phyloP scores from a whole-genome alignment of 2,797 vertebrate genomes.

The Sorex maritimensis region DNA sequence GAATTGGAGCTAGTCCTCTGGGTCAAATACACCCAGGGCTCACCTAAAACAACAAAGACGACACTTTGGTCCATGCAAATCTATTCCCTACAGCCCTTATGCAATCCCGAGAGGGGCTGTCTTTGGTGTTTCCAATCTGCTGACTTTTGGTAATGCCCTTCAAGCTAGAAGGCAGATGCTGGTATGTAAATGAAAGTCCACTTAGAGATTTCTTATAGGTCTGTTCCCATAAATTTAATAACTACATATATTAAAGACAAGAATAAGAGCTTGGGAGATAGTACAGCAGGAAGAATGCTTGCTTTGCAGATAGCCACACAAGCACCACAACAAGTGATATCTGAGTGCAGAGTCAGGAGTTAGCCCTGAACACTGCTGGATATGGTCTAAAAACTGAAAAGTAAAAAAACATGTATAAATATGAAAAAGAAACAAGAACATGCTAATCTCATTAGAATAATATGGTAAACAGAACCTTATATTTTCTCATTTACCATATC shows the following conservation, averaged over 20 bases:
- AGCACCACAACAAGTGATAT: too few relatives aligned
- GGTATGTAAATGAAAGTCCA: not conserved
- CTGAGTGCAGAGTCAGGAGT: too few relatives aligned
- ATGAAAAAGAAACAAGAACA: not conserved
- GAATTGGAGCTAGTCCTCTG: slow-evolving; percentile 25
- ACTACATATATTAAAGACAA: not conserved
- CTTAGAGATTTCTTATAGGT: not conserved
- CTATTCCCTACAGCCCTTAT: not conserved
- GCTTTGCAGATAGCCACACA: not conserved
- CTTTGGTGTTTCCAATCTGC: not conserved
- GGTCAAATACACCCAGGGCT: not conserved
- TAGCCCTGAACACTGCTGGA: too few relatives aligned
- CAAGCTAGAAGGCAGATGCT: not conserved
- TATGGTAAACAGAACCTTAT: not conserved
- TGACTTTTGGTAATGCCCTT: not conserved
- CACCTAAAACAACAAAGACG: slow-evolving; percentile 28
- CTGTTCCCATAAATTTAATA: not conserved
- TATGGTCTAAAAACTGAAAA: too few relatives aligned
- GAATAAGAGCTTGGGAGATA: not conserved
- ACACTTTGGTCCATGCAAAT: slow-evolving; percentile 11
- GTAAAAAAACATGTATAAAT: too few relatives aligned
- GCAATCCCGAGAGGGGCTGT: not conserved
- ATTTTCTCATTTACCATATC: not conserved
- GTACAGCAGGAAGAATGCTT: too few relatives aligned
- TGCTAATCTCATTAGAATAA: slow-evolving; percentile 5